These are phyloP conservation scores for Eonycteris spelaea DNA, from an alignment of 2,113 vertebrate species.

Conservation along the genomic window DNA sequence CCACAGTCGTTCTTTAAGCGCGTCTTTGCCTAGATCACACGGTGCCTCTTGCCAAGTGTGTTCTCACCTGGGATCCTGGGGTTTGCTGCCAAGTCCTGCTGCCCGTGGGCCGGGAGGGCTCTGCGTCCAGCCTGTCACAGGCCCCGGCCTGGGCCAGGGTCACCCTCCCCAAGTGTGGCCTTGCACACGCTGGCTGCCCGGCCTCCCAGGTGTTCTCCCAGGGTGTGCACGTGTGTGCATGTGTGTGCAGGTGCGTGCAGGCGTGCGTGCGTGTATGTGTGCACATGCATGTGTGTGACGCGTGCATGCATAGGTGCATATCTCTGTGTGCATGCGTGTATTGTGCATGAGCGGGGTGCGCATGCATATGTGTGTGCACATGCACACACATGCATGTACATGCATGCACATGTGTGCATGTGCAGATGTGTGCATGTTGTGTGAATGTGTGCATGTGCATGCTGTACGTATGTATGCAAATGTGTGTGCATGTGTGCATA, in stretches of 20 bases:
- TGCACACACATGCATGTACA: too few species aligned
- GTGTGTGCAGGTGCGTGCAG: neutral
- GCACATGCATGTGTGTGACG: neutral
- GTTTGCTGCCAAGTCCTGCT: neutral
- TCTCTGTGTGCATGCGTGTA: too few species aligned
- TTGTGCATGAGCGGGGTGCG: too few species aligned
- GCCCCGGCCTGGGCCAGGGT: too few species aligned
- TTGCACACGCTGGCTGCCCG: accelerated
- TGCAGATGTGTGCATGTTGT: too few species aligned
- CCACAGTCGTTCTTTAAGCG: conserved; percentile 63
- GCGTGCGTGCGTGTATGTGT: neutral
- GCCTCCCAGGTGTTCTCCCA: neutral
- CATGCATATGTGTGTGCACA: too few species aligned
- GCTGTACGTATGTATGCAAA: too few species aligned
- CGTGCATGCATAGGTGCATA: neutral
- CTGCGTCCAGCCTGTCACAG: neutral
- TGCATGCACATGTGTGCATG: too few species aligned
- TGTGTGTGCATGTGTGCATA: neutral
- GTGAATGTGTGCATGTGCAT: too few species aligned
- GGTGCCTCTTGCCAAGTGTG: neutral
- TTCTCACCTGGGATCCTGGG: conserved; percentile 49
- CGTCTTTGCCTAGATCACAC: conserved; percentile 62
- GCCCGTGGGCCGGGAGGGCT: neutral
- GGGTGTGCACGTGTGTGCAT: accelerated
- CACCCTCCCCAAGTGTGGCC: accelerated